Conservation (phyloP, 2,113 vertebrate genomes). For the Esox niger region DNA sequence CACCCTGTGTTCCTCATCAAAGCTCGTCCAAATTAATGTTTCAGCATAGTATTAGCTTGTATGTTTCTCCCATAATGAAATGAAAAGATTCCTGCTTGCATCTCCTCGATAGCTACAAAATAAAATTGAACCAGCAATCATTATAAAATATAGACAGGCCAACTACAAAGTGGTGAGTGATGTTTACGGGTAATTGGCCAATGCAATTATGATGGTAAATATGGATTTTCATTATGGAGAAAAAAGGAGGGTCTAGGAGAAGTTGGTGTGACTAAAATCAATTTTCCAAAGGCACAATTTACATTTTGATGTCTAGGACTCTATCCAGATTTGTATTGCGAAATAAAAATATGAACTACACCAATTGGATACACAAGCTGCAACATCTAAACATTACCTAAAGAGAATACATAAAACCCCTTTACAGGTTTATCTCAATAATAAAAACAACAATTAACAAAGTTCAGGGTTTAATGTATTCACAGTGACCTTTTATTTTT, state of each 20-base stretch:
- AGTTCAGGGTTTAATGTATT: no score
- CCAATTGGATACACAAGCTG: not conserved
- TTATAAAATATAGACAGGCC: conserved; percentile 34
- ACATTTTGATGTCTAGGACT: conserved; percentile 37
- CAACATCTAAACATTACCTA: not conserved
- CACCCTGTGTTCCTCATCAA: conserved; percentile 62
- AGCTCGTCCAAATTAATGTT: conserved; percentile 62
- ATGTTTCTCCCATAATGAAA: conserved; percentile 54
- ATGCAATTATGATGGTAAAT: conserved; percentile 65
- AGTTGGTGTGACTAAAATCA: conserved; percentile 25
- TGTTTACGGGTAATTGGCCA: conserved; percentile 67
- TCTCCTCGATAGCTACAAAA: conserved; percentile 51
- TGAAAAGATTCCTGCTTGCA: conserved; percentile 47
- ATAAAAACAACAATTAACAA: conserved; percentile 49
- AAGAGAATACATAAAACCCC: not conserved
- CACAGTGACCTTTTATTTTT: conserved; percentile 62
- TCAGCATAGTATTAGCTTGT: conserved; percentile 56
- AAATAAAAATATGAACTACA: not conserved
- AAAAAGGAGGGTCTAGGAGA: conserved; percentile 38
- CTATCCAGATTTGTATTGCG: not conserved
- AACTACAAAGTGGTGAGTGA: conserved; percentile 63
- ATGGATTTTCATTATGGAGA: conserved; percentile 59
- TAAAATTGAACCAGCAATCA: conserved; percentile 54
- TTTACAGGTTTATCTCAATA: conserved; percentile 34
- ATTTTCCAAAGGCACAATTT: conserved; percentile 50